Base-by-base conservation (phyloP, 2,797 vertebrate genomes). In the Orestias chungarensis region DNA sequence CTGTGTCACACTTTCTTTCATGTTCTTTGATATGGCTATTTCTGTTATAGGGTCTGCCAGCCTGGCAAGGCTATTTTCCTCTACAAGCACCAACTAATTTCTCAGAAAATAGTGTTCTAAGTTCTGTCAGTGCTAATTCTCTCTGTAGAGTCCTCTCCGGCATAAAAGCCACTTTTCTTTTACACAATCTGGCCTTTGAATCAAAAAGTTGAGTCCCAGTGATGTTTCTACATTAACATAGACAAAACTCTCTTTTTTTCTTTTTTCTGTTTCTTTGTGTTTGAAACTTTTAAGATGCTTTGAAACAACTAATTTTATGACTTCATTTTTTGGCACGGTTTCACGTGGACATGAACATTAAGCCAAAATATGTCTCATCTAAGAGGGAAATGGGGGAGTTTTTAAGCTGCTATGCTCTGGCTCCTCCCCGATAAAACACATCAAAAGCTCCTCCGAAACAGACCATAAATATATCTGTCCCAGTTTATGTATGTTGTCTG, bases 121-220 rank as follows among this genome's bases (percentile, higher is more conserved):
- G 62, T 78, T n/a, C n/a, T 83, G 80, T 88, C 82, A 80, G 71
- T 75, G 78, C 47, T 68, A 68, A 75, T 82, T 84, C 75, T 82
- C 78, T 76, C 70, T 82, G 81, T 62, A 50, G 59, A 43, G n/a
- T 31, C 47, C 73, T 57, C 46, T 65, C 31, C 29, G 40, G 73
- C 43, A 78, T 81, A 75, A 74, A 85, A 89, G 68, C 83, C 77
- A 79, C 74, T 64, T 68, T 50, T 70, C 49, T 27, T 27, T 52
- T 12, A 2, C 49, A 52, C 11, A 52, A 11, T 52, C n/a, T 25
- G 11, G 11, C 25, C 71, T 54, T 65, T 12, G 69, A 79, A 81
- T 50, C 25, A 8, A 68, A 59, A 27, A 18, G 7, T 3, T 64
- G 31, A 55, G 31, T 70, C 50, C 42, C 47, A 10, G 18, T 35